Base-by-base conservation (phyloP, 2,888 invertebrate genomes). In the Rhodophaea formosa region DNA sequence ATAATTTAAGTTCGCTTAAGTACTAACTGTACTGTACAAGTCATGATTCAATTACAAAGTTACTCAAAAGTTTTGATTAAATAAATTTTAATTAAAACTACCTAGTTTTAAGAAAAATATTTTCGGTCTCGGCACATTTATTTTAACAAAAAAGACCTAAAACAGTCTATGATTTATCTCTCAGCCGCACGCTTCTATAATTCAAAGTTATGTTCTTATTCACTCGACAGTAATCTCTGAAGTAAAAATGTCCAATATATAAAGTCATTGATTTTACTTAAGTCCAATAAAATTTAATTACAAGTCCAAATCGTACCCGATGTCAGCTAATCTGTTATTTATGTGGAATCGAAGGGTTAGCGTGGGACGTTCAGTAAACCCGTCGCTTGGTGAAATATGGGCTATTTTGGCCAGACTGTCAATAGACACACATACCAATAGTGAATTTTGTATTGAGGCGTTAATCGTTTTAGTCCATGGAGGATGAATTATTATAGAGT, bases 261-360 rank as follows among this genome's bases (percentile, higher is more conserved):
- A 72, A 71, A 71, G 71, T 75, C 78, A 80, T 84, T 70, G 75
- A 83, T 84, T 80, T 76, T 74, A 81, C 78, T 82, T 79, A 75
- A 65, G 59, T 52, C 72, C 67, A 78, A 82, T 86, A 84, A 80
- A 84, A 81, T 82, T 80, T 82, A 84, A 85, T 86, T 84, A 84
- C 71, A 64, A 63, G 61, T 69, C 66, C 62, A 62, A 64, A 64
- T 64, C 66, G 68, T 65, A 68, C 67, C 62, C 61, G 65, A 64
- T 35, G 70, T 79, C 80, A 68, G 75, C 75, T 84, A 80, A 86
- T 82, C 81, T 71, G 71, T 83, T 79, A 86, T 86, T 86, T 86
- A 87, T 86, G 64, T 73, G 61, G 63, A 63, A 70, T 62, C 63
- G 64, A 61, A 62, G 58, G 64, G 62, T 68, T 62, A 63, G 62